Evolutionary conservation across 2,113 vertebrate genomes (phyloP).

Genomic region (Apaloderma vittatum): DNA sequence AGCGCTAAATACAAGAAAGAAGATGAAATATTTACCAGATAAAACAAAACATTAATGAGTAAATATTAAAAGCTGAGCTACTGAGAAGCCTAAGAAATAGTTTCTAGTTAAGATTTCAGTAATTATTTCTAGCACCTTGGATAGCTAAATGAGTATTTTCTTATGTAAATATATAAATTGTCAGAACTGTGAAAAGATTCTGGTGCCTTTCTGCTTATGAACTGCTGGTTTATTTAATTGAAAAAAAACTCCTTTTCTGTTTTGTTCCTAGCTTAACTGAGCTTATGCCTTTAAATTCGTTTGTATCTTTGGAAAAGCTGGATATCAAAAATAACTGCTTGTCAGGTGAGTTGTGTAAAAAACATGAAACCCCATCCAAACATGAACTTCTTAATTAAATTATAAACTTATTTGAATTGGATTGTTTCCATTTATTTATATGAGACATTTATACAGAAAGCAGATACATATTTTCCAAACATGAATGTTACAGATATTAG

Average conservation of each 20-base stretch:
- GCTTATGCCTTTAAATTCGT: slow-evolving; percentile 84
- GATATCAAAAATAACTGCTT: slow-evolving; percentile 91
- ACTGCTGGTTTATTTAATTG: not conserved
- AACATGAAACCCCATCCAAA: not conserved
- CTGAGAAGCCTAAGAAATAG: not conserved
- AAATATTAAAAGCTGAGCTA: not conserved
- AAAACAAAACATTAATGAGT: not conserved
- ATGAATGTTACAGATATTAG: not conserved
- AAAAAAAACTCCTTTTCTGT: not conserved
- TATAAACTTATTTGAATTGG: not conserved
- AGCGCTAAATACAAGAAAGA: not conserved
- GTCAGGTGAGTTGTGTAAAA: slow-evolving; percentile 84
- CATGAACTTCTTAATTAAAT: not conserved
- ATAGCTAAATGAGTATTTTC: slow-evolving; percentile 15
- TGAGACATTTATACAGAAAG: not conserved
- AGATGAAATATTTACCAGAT: not conserved
- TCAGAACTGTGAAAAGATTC: not conserved
- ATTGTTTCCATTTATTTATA: not conserved
- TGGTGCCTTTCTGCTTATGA: not conserved
- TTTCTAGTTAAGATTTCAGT: not conserved
- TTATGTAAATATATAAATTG: not conserved
- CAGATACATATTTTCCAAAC: not conserved
- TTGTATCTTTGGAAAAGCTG: slow-evolving; percentile 86
- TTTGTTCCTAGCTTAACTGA: slow-evolving; percentile 85
- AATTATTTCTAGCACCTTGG: slow-evolving; percentile 1